phyloP scores from a whole-genome alignment of 1,140 invertebrate species.

The Bombus superbus region DNA sequence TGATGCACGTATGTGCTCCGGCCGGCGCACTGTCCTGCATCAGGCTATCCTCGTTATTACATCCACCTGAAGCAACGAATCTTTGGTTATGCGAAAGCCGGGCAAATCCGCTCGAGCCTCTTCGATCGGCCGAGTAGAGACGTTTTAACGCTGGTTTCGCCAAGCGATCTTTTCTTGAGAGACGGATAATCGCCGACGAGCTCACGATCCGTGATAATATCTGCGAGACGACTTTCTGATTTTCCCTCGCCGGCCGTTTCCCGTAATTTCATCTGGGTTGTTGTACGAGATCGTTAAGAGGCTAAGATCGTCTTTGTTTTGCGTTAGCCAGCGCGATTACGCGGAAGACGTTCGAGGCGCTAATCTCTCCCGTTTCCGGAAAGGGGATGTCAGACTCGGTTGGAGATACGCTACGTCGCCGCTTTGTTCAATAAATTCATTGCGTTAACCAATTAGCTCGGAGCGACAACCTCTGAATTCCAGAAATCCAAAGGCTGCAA shows the following conservation, averaged over 20 bases:
- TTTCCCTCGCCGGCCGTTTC: neutral
- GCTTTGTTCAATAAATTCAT: conserved; percentile 66
- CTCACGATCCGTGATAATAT: neutral
- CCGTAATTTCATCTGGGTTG: neutral
- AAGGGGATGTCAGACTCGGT: neutral
- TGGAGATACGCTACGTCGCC: conserved; percentile 36
- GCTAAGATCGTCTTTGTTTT: neutral
- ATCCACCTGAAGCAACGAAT: conserved; percentile 23
- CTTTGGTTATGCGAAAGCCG: neutral
- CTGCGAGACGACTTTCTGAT: neutral
- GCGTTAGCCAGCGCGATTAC: conserved; percentile 17
- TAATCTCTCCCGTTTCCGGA: conserved; percentile 29
- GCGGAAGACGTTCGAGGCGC: conserved; percentile 18
- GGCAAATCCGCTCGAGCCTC: no score
- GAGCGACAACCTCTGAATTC: conserved; percentile 70
- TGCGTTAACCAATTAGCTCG: conserved; percentile 65
- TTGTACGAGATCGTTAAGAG: no score
- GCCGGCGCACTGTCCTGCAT: conserved; percentile 39
- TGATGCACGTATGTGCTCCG: conserved; percentile 55
- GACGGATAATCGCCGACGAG: neutral
- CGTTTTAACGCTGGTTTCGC: neutral
- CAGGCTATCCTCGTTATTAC: conserved; percentile 31
- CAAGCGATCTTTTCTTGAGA: neutral
- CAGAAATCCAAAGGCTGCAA: conserved; percentile 71
- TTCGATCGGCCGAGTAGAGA: neutral